Evolutionary conservation across 2,888 invertebrate genomes (phyloP), one percentile per base, ranked within the genome.

Genomic region (Tinea pellionella): DNA sequence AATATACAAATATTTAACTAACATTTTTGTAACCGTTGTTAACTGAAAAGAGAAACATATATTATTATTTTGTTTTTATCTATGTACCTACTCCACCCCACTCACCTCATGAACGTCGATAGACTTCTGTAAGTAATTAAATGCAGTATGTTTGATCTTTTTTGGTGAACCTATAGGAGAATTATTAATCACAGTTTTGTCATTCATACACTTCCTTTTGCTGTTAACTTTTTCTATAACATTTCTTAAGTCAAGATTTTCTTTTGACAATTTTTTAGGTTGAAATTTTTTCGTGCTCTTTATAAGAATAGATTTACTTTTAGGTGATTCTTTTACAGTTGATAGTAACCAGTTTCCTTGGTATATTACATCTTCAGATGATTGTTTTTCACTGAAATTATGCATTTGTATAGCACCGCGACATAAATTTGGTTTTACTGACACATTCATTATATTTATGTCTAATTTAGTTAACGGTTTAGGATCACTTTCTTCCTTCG

Each of bases 391-490:
- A 66, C 68, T 80, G 61, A 75, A 86, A 65, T 84, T 84, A 61
- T 85, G 79, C n/a, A 86, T 70, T 64, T 80, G 74, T 16, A 83
- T 71, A 19, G 78, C 80, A 42, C 83, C 83, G 65, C 70, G 75
- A 60, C 73, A 70, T 43, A 87, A 65, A 63, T 67, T 77, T 2
- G 71, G 68, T 4, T 55, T 55, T 19, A 1, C 19, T 1, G 7
- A 2, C 13, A 3, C n/a, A 7, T 2, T n/a, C 12, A 24, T 19
- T 7, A 19, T 11, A 24, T 19, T 24, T 29, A 32, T 32, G 4
- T 19, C 16, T n/a, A 13, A 9, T n/a, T 32, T 57, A 15, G 12
- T 12, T 11, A 19, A 55, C 2, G n/a, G 15, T 11, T 51, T 51
- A 51, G 2, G 2, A 42, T n/a, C 42, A 37, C 37, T 37, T 42